Conservation (phyloP, 2,113 vertebrate species). For the Alouatta palliata region DNA sequence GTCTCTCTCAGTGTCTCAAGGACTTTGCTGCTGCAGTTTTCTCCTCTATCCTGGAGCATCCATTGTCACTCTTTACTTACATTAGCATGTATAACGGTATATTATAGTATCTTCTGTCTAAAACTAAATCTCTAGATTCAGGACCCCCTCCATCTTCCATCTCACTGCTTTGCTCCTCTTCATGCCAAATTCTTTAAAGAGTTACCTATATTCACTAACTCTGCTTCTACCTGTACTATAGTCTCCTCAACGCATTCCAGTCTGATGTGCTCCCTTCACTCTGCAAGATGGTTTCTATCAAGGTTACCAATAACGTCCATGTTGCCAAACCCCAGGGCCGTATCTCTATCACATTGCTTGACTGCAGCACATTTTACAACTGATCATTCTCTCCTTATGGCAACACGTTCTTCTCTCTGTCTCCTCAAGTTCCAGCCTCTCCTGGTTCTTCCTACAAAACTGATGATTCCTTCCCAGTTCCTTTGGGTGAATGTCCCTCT, state of each 20-base stretch:
- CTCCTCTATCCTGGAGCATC: background rate
- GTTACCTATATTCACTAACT: background rate
- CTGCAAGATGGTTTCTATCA: background rate
- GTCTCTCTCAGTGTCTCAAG: background rate
- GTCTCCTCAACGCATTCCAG: background rate
- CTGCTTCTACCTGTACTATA: background rate
- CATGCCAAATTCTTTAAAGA: background rate
- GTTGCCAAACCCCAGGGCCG: background rate
- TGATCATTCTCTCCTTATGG: background rate
- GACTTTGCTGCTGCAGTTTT: background rate
- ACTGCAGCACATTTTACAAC: no score
- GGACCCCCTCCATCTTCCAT: background rate
- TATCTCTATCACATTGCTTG: no score
- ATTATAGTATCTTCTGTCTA: background rate
- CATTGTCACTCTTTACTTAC: background rate
- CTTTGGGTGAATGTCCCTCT: background rate
- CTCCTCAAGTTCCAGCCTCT: background rate
- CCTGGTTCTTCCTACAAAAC: background rate
- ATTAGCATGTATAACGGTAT: background rate
- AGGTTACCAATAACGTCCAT: background rate
- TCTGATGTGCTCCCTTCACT: background rate
- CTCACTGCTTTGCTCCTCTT: background rate
- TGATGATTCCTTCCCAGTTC: background rate
- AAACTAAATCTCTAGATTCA: background rate
- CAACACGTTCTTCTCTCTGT: background rate